phyloP scores from a whole-genome alignment of 2,797 vertebrate genomes.

The Pachyuromys duprasi region DNA sequence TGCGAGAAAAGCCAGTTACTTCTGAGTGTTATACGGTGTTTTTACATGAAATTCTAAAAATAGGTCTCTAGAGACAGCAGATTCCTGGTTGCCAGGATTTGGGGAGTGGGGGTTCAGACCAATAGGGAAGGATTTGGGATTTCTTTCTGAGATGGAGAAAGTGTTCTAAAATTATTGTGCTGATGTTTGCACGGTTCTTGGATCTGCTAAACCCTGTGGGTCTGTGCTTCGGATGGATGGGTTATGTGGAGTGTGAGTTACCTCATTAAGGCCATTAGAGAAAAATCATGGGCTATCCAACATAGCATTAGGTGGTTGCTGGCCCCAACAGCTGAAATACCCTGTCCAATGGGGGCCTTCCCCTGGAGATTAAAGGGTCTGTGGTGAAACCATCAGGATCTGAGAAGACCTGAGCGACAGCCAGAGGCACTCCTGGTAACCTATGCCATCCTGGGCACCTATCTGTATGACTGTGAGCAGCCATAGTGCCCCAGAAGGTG shows the following conservation, averaged over 20 bases:
- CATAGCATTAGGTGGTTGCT: not conserved
- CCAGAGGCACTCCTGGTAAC: not conserved
- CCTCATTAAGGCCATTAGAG: not conserved
- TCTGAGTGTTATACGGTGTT: fast-evolving
- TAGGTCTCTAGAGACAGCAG: not conserved
- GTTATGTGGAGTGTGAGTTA: not conserved
- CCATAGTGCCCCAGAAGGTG: fast-evolving
- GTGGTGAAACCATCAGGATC: not conserved
- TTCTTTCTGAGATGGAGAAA: not conserved
- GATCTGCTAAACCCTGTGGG: not conserved
- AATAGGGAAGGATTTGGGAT: not conserved
- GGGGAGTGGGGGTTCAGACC: no score
- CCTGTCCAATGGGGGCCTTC: not conserved
- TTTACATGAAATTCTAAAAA: not conserved
- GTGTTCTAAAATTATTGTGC: not conserved
- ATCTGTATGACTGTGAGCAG: fast-evolving
- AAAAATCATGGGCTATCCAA: not conserved
- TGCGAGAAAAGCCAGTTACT: not conserved
- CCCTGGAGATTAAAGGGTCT: not conserved
- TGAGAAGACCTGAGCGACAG: not conserved
- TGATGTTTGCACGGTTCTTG: not conserved
- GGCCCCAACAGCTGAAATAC: not conserved
- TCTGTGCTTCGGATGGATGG: not conserved
- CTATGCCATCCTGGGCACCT: not conserved
- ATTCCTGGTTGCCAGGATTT: no score